A percentile compares a stretch with the other conserved stretches of the same genome.
These are phyloP conservation scores for Paralvinella palmiformis DNA, from an alignment of 1,140 invertebrate species.

Conservation along the genomic window DNA sequence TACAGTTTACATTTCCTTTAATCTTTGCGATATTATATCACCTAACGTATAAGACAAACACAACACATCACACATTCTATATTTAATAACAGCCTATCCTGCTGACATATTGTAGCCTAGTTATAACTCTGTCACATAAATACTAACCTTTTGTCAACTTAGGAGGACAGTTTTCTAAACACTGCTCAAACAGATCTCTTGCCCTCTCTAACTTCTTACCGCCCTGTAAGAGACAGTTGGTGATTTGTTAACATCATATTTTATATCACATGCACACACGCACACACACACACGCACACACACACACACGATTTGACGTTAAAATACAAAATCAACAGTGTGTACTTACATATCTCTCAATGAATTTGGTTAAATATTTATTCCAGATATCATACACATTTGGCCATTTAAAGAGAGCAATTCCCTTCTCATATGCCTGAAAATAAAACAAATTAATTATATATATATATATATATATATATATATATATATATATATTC, in stretches of 20 bases:
- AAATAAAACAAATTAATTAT: slow-evolving; percentile 18
- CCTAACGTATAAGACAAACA: too few relatives aligned
- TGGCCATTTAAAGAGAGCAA: slow-evolving; percentile 97
- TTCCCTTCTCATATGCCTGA: slow-evolving; percentile 93
- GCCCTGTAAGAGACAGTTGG: slow-evolving; percentile 58
- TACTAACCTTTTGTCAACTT: slow-evolving; percentile 82
- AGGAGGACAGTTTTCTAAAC: slow-evolving; percentile 87
- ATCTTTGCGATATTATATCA: too few relatives aligned
- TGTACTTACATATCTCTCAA: slow-evolving; percentile 74
- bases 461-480: too few relatives aligned
- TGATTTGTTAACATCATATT: too few relatives aligned
- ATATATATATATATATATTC: too few relatives aligned
- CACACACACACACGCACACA: too few relatives aligned
- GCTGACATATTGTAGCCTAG: too few relatives aligned
- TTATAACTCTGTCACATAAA: too few relatives aligned
- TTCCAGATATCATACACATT: slow-evolving; percentile 99
- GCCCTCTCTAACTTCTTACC: slow-evolving; percentile 93
- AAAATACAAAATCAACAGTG: neutral
- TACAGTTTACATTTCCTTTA: too few relatives aligned
- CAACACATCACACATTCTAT: too few relatives aligned
- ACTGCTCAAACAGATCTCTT: slow-evolving; percentile 98
- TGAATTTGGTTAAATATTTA: slow-evolving; percentile 95
- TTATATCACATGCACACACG: too few relatives aligned
- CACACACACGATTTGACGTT: neutral
- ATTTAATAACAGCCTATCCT: too few relatives aligned